Base-by-base conservation (phyloP, 2,888 invertebrate species). In the Leptothorax acervorum region DNA sequence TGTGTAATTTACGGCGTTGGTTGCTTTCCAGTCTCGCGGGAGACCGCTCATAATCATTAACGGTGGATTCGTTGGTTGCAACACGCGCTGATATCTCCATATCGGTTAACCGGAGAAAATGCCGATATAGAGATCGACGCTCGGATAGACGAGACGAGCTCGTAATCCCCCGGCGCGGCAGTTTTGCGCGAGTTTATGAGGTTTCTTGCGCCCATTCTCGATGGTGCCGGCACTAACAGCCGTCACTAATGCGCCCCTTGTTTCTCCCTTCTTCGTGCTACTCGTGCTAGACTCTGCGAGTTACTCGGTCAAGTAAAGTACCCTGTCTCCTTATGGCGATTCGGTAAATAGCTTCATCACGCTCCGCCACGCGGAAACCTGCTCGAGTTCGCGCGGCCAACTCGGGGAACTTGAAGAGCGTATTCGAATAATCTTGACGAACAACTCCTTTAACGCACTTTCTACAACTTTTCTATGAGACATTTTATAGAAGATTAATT, bases 101-200 rank as follows among this genome's bases (percentile, higher is more conserved):
- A 87, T 87, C 84, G 83, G 82, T 2, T 42, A 48, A 65, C 18
- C 8, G 70, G 23, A 35, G 65, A 57, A 82, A 83, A 83, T 53
- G 42, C 45, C 57, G 86, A 87, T 87, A 86, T 71, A 87, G 89
- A 85, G 89, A 87, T 89, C 83, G 86, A 83, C 28, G 48, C 53
- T 68, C 66, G 66, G 65, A 83, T 74, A 74, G 74, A 82, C 79
- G 60, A 76, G 78, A 45, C 15, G 35, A 63, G 82, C 85, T 89
- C 88, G 89, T 90, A 88, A 90, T 90, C 88, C 85, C 68, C 63
- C 63, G 66, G 79, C 57, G 78, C 45, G 86, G 84, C 82, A 86
- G 88, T 90, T 90, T 90, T 85, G 81, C 89, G 74, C 85, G 78
- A 82, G 75, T 90, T 89, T 87, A 90, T 87, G 91, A 86, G 85